A percentile compares a stretch with the other conserved stretches of the same genome.
These are phyloP conservation scores for Anagyrus pseudococci DNA, from an alignment of 2,888 invertebrate species.

Conservation along the genomic window DNA sequence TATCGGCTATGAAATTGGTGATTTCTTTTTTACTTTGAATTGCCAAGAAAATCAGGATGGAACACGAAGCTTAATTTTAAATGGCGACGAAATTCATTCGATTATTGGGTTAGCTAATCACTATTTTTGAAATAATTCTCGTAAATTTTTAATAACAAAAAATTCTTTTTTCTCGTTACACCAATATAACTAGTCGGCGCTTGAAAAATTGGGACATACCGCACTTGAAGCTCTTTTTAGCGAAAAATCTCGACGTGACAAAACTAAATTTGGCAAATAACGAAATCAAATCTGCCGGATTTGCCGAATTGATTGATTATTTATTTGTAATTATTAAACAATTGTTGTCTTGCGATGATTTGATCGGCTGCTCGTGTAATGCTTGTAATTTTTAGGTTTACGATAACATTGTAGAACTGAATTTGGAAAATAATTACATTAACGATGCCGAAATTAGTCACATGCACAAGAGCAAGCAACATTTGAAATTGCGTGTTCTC, in stretches of 20 bases:
- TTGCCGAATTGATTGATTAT: constrained; percentile 46
- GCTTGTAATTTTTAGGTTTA: constrained; percentile 53
- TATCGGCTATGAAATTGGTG: constrained; percentile 14
- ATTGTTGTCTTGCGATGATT: not conserved
- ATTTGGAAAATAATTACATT: constrained; percentile 68
- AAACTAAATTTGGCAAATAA: constrained; percentile 68
- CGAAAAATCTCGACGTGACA: constrained; percentile 62
- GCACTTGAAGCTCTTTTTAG: constrained; percentile 64
- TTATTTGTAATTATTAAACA: constrained; percentile 42
- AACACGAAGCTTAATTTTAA: constrained; percentile 63
- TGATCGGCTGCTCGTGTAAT: too few species aligned
- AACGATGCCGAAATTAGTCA: constrained; percentile 60
- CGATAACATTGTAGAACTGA: constrained; percentile 65
- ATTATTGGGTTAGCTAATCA: constrained; percentile 54
- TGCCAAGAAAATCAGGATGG: constrained; percentile 66
- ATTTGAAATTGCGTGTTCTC: constrained; percentile 64
- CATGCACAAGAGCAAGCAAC: constrained; percentile 44
- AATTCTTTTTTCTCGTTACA: constrained; percentile 32
- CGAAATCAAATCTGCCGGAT: constrained; percentile 56
- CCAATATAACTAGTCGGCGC: constrained; percentile 52
- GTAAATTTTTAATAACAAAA: not conserved
- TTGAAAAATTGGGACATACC: constrained; percentile 64
- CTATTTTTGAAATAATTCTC: not conserved
- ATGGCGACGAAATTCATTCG: constrained; percentile 64
- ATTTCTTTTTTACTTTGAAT: constrained; percentile 52